Evolutionary conservation across 2,113 vertebrate species (phyloP), one percentile per base, ranked within the genome.

Genomic region (Petroica traversi): DNA sequence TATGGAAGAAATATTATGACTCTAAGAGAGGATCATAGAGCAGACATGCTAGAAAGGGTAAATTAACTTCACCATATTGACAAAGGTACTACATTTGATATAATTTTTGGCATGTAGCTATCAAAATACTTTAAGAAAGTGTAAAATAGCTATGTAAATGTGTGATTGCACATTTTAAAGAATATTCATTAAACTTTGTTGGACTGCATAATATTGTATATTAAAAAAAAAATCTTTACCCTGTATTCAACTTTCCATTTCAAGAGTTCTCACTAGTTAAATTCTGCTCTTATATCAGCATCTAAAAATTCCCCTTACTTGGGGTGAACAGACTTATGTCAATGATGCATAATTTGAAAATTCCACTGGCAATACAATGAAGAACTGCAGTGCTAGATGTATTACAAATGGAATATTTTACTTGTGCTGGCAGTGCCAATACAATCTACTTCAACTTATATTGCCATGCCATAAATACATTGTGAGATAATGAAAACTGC

Each of bases 1-100:
- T 54, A 77, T 52, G 80, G 83, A 93, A 93, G 92, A 93, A 95
- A 94, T 93, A 94, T 71, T 84, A 77, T 5, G 62, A 59, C 64
- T 94, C 36, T n/a, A 33, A 79, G 62, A 92, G 68, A 91, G 79
- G 51, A 94, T 90, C 91, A 78, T 43, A 63, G 52, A 67, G 68
- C 46, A 91, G 86, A 52, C 59, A 20, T 55, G 68, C 83, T 77
- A 33, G 68, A 73, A 64, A 41, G 59, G 51, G 55, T 66, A 88
- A 71, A 91, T 94, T 88, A 74, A 86, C 72, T 85, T 64, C 1
- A 0, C 68, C 61, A 13, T 24, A 34, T 31, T 94, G 89, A 80
- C 92, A 85, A 55, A 87, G 31, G 69, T 34, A 75, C 61, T 64
- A 8, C 54, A 48, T 76, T 79, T 68, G 71, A 57, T 78, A 59